These are phyloP conservation scores for Sminthopsis crassicaudata DNA, from an alignment of 2,113 vertebrate species.

Conservation along the genomic window DNA sequence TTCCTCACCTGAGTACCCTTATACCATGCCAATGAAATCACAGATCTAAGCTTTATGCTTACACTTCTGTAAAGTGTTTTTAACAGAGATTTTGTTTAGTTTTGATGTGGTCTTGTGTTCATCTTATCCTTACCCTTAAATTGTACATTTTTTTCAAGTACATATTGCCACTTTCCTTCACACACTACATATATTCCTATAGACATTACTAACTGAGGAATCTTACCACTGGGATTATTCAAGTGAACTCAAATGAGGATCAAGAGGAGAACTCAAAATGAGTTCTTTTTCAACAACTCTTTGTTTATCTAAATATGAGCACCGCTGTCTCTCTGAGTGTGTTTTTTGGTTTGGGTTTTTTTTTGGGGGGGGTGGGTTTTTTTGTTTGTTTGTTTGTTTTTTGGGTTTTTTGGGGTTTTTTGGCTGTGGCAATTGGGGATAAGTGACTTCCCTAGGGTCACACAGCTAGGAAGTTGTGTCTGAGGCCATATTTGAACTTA, in stretches of 20 bases:
- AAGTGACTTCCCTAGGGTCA: too few species aligned
- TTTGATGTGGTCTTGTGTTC: background rate
- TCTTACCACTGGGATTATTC: background rate
- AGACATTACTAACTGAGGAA: background rate
- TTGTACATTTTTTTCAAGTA: background rate
- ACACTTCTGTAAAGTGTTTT: background rate
- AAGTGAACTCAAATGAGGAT: slow-evolving; percentile 20
- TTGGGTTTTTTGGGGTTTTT: too few species aligned
- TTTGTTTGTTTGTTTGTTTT: too few species aligned
- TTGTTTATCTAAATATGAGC: background rate
- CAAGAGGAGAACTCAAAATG: slow-evolving; percentile 36
- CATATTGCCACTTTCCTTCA: background rate
- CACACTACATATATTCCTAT: background rate
- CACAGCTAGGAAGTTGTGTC: too few species aligned
- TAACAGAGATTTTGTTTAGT: background rate
- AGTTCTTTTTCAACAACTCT: background rate
- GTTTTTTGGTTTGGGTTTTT: background rate
- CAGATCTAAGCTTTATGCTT: background rate
- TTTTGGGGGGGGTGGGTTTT: too few species aligned
- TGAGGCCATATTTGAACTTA: too few species aligned
- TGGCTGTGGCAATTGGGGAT: too few species aligned
- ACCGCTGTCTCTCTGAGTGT: slow-evolving; percentile 2
- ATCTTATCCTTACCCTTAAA: background rate
- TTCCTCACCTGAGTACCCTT: background rate
- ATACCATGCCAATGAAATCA: background rate